Conservation (phyloP, 2,888 invertebrate species). For the Folsomia manolachei region DNA sequence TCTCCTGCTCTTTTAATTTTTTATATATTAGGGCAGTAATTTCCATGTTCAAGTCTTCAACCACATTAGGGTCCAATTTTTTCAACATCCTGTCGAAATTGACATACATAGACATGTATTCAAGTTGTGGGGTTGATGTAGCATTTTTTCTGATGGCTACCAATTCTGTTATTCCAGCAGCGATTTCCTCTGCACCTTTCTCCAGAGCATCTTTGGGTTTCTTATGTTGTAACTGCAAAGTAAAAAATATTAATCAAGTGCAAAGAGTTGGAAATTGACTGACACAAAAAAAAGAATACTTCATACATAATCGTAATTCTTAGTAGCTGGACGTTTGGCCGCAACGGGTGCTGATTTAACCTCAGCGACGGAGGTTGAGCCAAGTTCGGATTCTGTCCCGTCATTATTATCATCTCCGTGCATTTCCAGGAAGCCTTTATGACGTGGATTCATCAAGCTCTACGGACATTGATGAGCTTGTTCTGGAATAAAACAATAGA, state of each 20-base stretch:
- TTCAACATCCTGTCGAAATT: not conserved
- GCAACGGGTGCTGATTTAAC: no score
- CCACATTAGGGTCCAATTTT: not conserved
- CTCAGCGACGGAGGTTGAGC: not conserved
- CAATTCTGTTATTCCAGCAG: not conserved
- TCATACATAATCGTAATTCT: not conserved
- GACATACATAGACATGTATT: not conserved
- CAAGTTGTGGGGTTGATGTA: not conserved
- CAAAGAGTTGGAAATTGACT: no score
- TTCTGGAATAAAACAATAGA: not conserved
- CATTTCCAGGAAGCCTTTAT: no score
- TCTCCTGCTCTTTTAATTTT: not conserved
- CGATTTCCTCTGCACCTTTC: not conserved
- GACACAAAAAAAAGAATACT: no score
- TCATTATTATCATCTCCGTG: not conserved
- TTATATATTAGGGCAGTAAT: not conserved
- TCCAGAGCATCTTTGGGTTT: not conserved
- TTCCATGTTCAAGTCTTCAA: not conserved
- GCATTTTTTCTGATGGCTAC: not conserved
- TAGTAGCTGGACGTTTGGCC: not conserved
- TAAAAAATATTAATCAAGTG: no score
- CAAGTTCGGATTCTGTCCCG: not conserved
- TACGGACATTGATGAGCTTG: no score
- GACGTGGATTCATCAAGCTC: no score
- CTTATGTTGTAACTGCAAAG: no score